Conservation (phyloP, 2,888 invertebrate genomes). For the Cremastinae sp. region DNA sequence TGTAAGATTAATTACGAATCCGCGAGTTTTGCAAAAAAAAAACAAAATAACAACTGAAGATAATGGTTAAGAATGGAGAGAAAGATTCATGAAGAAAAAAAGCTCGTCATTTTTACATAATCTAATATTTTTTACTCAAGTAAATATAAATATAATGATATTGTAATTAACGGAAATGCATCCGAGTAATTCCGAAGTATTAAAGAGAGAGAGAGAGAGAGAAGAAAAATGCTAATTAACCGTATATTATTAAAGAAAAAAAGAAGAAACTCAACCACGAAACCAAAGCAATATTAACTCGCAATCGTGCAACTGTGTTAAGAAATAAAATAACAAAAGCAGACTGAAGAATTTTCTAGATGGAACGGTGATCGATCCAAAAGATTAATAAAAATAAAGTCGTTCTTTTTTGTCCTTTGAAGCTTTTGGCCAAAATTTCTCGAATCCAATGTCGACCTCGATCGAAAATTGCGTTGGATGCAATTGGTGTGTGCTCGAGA, state of each 20-base stretch:
- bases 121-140: conserved; percentile 56
- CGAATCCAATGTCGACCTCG: conserved; percentile 27
- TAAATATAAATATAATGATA: conserved; percentile 53
- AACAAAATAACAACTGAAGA: conserved; percentile 7
- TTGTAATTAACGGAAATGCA: conserved; percentile 39
- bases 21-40: conserved; percentile 56
- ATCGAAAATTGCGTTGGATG: conserved; percentile 19
- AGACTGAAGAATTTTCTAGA: conserved; percentile 39
- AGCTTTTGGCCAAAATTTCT: conserved; percentile 52
- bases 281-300: conserved; percentile 68
- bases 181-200: conserved; percentile 15
- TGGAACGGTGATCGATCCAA: conserved; percentile 23
- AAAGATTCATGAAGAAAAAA: conserved; percentile 7
- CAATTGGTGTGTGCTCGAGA: conserved; percentile 55
- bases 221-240: conserved; percentile 43
- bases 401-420: conserved; percentile 9
- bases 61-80: too few species aligned
- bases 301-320: conserved; percentile 61
- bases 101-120: conserved; percentile 51
- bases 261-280: conserved; percentile 61
- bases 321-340: conserved; percentile 13
- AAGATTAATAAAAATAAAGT: conserved; percentile 24
- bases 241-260: conserved; percentile 46
- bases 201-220: conserved; percentile 47
- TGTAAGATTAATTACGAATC: conserved; percentile 20